Conservation (phyloP, 2,888 invertebrate species). For the Cantharis nigra region DNA sequence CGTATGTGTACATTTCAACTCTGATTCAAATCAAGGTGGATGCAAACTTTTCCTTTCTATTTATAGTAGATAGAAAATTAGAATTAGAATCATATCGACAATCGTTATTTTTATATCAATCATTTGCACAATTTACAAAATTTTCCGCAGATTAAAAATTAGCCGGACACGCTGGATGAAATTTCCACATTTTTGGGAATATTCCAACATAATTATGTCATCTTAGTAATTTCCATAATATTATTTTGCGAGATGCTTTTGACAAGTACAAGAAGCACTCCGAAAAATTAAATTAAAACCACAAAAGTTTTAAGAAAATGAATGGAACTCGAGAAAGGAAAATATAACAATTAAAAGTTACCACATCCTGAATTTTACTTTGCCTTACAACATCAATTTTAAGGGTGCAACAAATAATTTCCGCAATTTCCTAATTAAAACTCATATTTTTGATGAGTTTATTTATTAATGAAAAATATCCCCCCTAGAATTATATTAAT, state of each 20-base stretch:
- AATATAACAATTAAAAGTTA: neutral
- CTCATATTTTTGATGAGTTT: neutral
- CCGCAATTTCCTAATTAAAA: neutral
- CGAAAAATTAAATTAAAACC: neutral
- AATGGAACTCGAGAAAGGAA: neutral
- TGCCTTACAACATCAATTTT: neutral
- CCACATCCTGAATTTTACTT: neutral
- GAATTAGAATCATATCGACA: too few species aligned
- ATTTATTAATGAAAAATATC: neutral
- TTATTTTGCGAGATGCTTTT: neutral
- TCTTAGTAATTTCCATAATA: neutral
- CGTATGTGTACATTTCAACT: too few species aligned
- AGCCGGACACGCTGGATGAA: neutral
- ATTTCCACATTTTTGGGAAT: neutral
- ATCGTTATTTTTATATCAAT: too few species aligned
- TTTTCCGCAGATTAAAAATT: neutral
- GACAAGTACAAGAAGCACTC: neutral
- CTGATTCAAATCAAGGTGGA: too few species aligned
- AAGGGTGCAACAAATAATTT: neutral
- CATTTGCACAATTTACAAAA: too few species aligned
- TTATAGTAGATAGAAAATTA: too few species aligned
- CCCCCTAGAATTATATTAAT: neutral
- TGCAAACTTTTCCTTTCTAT: too few species aligned
- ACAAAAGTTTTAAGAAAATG: neutral
- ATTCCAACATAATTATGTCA: neutral